Percentiles rank a stretch among this genome's conserved stretches.
phyloP scores from a whole-genome alignment of 2,797 vertebrate genomes.

The Danio tinwini region DNA sequence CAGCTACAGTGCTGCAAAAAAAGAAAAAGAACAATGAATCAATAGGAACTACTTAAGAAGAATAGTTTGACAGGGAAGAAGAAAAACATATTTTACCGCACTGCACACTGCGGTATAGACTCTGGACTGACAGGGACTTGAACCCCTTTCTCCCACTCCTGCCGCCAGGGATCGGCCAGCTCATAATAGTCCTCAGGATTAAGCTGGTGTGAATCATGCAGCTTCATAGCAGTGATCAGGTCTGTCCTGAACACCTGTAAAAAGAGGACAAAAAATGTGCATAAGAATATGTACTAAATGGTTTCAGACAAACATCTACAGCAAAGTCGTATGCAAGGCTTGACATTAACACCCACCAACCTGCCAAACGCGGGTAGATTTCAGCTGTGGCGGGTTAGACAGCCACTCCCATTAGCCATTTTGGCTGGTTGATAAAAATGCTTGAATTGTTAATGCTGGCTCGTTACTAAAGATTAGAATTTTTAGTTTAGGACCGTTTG shows the following conservation, averaged over 20 bases:
- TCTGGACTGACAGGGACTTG: slow-evolving; percentile 96
- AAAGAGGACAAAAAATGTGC: slow-evolving; percentile 44
- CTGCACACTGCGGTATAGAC: slow-evolving; percentile 87
- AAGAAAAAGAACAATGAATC: background rate
- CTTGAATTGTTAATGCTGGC: no score
- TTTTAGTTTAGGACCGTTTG: no score
- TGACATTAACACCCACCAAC: no score
- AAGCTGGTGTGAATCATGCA: slow-evolving; percentile 95
- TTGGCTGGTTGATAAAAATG: no score
- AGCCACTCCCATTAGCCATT: no score
- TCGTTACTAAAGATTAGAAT: no score
- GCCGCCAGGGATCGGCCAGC: slow-evolving; percentile 93
- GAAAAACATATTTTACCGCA: slow-evolving; percentile 79
- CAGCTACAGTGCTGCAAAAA: slow-evolving; percentile 77
- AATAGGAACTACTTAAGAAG: background rate
- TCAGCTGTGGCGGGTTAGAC: no score
- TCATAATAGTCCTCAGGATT: slow-evolving; percentile 94
- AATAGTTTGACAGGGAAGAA: background rate
- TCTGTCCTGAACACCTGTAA: slow-evolving; percentile 95
- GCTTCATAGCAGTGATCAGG: slow-evolving; percentile 98
- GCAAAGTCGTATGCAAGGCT: background rate
- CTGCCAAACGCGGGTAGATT: no score
- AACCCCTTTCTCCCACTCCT: slow-evolving; percentile 99
- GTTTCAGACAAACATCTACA: background rate
- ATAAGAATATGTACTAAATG: background rate